phyloP scores from a whole-genome alignment of 2,797 vertebrate species.

The Gymnodraco acuticeps region DNA sequence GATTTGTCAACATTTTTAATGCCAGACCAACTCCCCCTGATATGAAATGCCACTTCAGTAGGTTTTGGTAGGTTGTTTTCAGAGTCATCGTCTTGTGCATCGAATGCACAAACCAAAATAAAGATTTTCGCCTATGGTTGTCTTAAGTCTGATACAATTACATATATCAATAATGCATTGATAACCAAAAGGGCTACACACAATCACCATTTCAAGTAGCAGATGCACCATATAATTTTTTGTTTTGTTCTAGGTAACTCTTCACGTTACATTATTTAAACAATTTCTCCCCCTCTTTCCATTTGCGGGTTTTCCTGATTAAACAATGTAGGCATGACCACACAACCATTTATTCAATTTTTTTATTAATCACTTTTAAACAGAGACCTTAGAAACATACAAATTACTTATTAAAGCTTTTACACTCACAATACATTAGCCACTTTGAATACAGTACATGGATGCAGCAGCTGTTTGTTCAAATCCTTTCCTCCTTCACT shows the following conservation, averaged over 20 bases:
- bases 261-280: background rate
- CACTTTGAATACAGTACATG: constrained; percentile 52
- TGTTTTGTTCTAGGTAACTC: background rate
- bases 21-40: background rate
- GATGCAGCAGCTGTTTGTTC: constrained; percentile 54
- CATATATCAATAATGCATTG: background rate
- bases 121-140: background rate
- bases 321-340: background rate
- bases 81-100: background rate
- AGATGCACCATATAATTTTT: too few relatives aligned
- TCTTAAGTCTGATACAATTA: background rate
- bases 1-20: background rate
- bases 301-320: background rate
- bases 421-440: constrained; percentile 59
- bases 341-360: constrained; percentile 53
- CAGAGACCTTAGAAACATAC: constrained; percentile 70
- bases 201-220: background rate
- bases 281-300: too few relatives aligned
- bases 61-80: background rate
- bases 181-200: background rate
- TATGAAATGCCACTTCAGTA: background rate
- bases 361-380: constrained; percentile 66
- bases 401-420: constrained; percentile 66
- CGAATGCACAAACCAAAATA: constrained; percentile 18
- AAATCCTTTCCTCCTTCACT: background rate